Evolutionary conservation across 2,113 vertebrate genomes (phyloP).

Genomic region (Laticauda colubrina): DNA sequence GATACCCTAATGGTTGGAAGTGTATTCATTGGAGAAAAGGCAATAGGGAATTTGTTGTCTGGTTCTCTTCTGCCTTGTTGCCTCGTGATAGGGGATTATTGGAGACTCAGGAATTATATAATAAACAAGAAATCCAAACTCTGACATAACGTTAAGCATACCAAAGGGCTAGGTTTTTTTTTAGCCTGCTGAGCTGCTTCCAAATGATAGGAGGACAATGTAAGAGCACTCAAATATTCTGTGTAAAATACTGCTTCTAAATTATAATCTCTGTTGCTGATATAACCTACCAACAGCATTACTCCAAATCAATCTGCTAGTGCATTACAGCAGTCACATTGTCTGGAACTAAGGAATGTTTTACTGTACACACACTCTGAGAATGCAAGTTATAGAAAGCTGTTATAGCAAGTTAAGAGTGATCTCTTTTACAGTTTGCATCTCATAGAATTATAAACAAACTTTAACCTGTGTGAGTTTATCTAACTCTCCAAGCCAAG

Average conservation of each 20-base stretch:
- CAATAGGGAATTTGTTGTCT: background rate
- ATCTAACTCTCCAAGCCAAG: slow-evolving; percentile 96
- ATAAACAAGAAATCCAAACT: background rate
- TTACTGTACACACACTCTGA: background rate
- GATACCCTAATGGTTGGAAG: background rate
- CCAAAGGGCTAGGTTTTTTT: background rate
- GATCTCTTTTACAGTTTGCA: background rate
- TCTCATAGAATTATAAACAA: background rate
- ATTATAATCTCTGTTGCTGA: background rate
- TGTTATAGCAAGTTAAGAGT: background rate
- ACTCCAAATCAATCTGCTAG: background rate
- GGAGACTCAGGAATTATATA: background rate
- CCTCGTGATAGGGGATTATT: background rate
- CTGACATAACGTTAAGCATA: background rate
- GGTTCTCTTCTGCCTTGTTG: background rate
- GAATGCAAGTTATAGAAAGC: background rate
- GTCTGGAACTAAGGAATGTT: background rate
- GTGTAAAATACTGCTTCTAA: background rate
- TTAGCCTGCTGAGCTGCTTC: background rate
- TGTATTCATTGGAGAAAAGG: background rate
- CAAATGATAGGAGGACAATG: background rate
- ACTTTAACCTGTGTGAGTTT: slow-evolving; percentile 86
- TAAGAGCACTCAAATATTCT: background rate
- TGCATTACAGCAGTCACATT: background rate
- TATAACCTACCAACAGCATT: background rate